Base-by-base conservation (phyloP, 1,140 invertebrate genomes). In the Drosophila prosaltans region DNA sequence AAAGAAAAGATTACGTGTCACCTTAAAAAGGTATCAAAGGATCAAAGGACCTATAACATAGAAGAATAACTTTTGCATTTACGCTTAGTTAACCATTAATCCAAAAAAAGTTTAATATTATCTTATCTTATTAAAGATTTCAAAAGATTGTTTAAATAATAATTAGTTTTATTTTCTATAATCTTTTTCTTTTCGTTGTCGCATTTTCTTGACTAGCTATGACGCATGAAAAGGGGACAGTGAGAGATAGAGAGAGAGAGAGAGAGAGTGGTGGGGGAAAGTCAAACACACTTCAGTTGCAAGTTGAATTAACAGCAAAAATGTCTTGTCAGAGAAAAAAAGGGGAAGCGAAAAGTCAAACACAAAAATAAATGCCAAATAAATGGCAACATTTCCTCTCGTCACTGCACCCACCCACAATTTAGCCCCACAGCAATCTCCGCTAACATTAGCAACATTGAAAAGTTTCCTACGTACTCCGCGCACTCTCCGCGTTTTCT, bases 181-280 rank as follows among this genome's bases (percentile, higher is more conserved):
- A 40, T 40, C 1, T 11, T 40, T 11, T 11, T 11, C 39, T 5
- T 39, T 39, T 9, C 16, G 8, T 10, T 48, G 5, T 48, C 6
- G 45, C 21, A 48, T 48, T 48, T 48, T 24, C 1, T 26, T 26
- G 45, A 26, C 45, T 51, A 21, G 6, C 10, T 8, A 36, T 4
- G 59, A 43, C 69, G 65, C 72, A 73, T 73, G 69, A 43, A 45
- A 40, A 54, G 11, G 21, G 5, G 36, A 11, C 32, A 40, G 16
- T 3, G 55, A 58, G 7, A 36, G 28, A 36, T n/a, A n/a, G 30
- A 16, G 16, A 10, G 55, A 58, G 7, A 36, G 28, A 36, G 30
- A 16, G 5, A 16, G 16, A 10, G 28, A 58, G 7, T 16, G 28
- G 16, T 11, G 9, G 5, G 10, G 28, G 24, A 11, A 21, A 21